Conservation (phyloP, 2,888 invertebrate genomes). For the Onchidella celtica region DNA sequence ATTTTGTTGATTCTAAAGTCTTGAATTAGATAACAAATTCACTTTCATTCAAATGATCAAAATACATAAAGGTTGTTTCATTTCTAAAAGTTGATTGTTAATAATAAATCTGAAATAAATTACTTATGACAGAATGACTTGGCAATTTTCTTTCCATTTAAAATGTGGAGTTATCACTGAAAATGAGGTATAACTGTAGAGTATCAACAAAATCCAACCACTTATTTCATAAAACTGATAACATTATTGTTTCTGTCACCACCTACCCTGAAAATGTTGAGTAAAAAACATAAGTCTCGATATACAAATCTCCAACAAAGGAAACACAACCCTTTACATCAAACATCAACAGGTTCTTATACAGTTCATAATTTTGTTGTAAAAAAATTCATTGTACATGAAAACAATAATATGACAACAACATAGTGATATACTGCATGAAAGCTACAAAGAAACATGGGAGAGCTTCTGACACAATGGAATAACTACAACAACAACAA, state of each 20-base stretch:
- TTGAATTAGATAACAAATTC: too few species aligned
- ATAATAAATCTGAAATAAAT: too few species aligned
- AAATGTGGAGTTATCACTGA: slow-evolving; percentile 35
- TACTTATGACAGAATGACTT: too few species aligned
- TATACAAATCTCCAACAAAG: slow-evolving; percentile 18
- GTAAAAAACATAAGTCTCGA: neutral
- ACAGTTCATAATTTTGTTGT: slow-evolving; percentile 1
- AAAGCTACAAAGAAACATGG: too few species aligned
- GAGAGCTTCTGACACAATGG: too few species aligned
- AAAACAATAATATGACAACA: neutral
- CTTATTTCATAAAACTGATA: neutral
- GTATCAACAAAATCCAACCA: slow-evolving; percentile 22
- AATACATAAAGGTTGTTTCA: too few species aligned
- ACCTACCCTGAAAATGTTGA: neutral
- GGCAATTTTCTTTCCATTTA: neutral
- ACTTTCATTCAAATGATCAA: too few species aligned
- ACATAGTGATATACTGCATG: neutral
- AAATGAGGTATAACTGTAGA: slow-evolving; percentile 33
- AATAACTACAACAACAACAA: too few species aligned
- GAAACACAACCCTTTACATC: slow-evolving; percentile 27
- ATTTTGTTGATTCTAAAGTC: too few species aligned
- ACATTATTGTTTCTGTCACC: neutral
- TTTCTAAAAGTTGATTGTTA: too few species aligned
- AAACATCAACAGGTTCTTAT: slow-evolving; percentile 16
- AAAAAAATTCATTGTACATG: neutral